Conservation (phyloP, 2,113 vertebrate species). For the Calidris pugnax region DNA sequence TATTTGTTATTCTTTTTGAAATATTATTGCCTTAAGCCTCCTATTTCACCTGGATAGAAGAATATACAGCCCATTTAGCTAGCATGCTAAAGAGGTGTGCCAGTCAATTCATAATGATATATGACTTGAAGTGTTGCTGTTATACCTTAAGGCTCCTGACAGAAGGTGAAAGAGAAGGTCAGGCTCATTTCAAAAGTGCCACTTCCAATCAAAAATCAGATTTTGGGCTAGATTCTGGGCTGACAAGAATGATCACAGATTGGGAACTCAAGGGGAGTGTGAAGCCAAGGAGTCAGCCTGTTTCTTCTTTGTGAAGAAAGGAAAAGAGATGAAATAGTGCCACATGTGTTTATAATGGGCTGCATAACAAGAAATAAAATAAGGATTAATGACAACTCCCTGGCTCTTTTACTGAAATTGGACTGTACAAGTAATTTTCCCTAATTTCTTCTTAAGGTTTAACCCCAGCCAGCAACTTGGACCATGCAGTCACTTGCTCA, state of each 20-base stretch:
- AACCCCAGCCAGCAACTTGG: background rate
- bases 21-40: background rate
- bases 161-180: slow-evolving; percentile 57
- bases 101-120: slow-evolving; percentile 3
- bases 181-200: slow-evolving; percentile 39
- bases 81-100: slow-evolving; percentile 4
- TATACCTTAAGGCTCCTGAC: slow-evolving; percentile 28
- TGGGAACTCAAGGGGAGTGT: background rate
- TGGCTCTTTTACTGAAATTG: background rate
- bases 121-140: slow-evolving; percentile 27
- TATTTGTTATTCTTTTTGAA: slow-evolving; percentile 19
- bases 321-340: background rate
- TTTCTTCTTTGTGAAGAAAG: background rate
- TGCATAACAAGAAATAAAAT: background rate
- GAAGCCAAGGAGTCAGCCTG: background rate
- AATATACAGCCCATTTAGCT: slow-evolving; percentile 35
- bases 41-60: background rate
- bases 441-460: background rate
- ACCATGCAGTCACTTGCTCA: background rate
- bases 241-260: slow-evolving; percentile 31
- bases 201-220: slow-evolving; percentile 43
- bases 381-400: background rate
- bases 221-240: slow-evolving; percentile 6
- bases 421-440: background rate
- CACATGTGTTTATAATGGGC: background rate